A percentile compares a stretch with the other conserved stretches of the same genome.
phyloP scores from a whole-genome alignment of 2,797 vertebrate genomes.

The Cuniculus paca region DNA sequence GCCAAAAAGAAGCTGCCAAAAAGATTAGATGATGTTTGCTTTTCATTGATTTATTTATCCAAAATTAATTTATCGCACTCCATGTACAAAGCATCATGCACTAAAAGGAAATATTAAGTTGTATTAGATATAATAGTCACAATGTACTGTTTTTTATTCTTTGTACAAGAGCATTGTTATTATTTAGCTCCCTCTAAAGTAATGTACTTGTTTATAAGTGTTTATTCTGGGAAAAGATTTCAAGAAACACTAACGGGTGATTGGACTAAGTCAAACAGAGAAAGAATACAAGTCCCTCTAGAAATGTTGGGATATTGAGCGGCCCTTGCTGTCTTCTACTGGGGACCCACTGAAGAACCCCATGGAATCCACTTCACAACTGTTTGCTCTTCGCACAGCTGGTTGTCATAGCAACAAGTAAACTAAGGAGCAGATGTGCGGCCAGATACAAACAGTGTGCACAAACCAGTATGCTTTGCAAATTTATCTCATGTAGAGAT shows the following conservation, averaged over 20 bases:
- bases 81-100: neutral
- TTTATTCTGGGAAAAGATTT: slow-evolving; percentile 6
- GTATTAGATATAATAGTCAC: neutral
- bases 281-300: neutral
- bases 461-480: slow-evolving; percentile 12
- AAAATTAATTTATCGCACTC: slow-evolving; percentile 18
- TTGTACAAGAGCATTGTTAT: neutral
- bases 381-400: neutral
- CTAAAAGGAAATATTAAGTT: neutral
- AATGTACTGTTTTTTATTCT: neutral
- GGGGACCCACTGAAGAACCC: neutral
- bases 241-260: neutral
- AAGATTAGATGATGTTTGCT: neutral
- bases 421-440: neutral
- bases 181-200: neutral
- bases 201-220: neutral
- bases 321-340: neutral
- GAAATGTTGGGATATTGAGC: neutral
- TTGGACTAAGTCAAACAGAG: neutral
- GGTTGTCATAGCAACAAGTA: slow-evolving; percentile 22
- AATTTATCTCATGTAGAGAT: slow-evolving; percentile 19
- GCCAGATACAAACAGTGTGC: neutral
- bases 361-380: neutral
- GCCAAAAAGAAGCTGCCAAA: neutral
- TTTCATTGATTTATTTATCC: slow-evolving; percentile 11